Evolutionary conservation across 2,113 vertebrate species (phyloP), one percentile per base, ranked within the genome.

Genomic region (Sialia sialis): DNA sequence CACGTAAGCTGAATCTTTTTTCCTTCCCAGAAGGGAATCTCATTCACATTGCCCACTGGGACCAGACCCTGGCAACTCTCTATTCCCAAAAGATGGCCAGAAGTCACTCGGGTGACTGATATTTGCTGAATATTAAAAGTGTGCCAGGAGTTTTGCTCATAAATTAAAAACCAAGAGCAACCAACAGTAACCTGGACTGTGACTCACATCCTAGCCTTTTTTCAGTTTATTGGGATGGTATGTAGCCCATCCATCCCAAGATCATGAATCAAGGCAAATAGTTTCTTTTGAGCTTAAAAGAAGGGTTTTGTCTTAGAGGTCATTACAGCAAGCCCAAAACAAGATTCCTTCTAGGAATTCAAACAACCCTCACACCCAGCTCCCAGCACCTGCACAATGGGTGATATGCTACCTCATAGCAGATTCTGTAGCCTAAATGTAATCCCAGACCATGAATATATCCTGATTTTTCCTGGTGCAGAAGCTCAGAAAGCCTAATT

Each of bases 381-480:
- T 78, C 39, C 30, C 38, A 66, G 34, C 66, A 66, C 26, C 41
- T 38, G 49, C 5, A 0, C 34, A 23, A 22, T 14, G 36, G n/a
- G 19, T 4, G 15, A 52, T 26, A 26, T 0, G 1, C 9, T 70
- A 43, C 76, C 29, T 54, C 72, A 18, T 0, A 58, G 54, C 30
- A 76, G 54, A 63, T 6, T 32, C 73, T 13, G 7, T 4, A 58
- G 30, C 56, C 58, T 16, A n/a, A 66, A 38, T 3, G 38, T 8
- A 64, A 66, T 38, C 70, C 51, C 75, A 69, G 46, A 51, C 38
- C 39, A 34, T 63, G 32, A 62, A 44, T 6, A 48, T 1, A 55
- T 36, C 27, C 52, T 58, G 27, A 66, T 34, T 83, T 83, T 67
- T 13, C 27, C 26, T 43, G 9, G 15, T 48, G 36, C 2, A 60